phyloP scores from a whole-genome alignment of 2,113 vertebrate species.

The Paraplagusia blochii region DNA sequence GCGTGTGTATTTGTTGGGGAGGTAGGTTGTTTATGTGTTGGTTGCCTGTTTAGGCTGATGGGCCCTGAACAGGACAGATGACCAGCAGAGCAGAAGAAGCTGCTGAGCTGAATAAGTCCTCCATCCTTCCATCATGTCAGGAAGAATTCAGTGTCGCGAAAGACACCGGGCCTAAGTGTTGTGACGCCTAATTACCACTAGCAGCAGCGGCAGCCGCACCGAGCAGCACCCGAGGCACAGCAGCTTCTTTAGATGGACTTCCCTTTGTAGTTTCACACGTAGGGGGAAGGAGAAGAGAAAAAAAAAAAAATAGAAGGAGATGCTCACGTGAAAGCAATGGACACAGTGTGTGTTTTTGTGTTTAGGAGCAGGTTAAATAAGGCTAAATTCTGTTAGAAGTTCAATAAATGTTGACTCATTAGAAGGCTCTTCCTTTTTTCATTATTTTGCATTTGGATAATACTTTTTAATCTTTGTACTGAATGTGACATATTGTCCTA shows the following conservation, averaged over 20 bases:
- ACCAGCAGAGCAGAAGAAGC: slow-evolving; percentile 73
- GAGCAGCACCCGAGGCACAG: slow-evolving; percentile 52
- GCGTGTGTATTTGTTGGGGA: slow-evolving; percentile 13
- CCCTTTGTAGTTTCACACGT: slow-evolving; percentile 64
- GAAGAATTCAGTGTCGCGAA: slow-evolving; percentile 51
- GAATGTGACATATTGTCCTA: slow-evolving; percentile 39
- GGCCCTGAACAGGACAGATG: slow-evolving; percentile 70
- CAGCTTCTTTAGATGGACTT: slow-evolving; percentile 48
- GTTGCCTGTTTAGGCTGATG: slow-evolving; percentile 60
- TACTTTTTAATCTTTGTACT: neutral
- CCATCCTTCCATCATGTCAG: slow-evolving; percentile 69
- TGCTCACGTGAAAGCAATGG: slow-evolving; percentile 13
- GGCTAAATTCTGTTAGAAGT: slow-evolving; percentile 52
- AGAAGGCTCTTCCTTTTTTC: slow-evolving; percentile 33
- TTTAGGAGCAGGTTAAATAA: slow-evolving; percentile 31
- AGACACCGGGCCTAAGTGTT: slow-evolving; percentile 69
- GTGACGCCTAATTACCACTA: slow-evolving; percentile 76
- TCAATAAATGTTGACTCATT: slow-evolving; percentile 44
- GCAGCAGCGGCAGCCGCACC: slow-evolving; percentile 59
- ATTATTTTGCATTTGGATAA: slow-evolving; percentile 34
- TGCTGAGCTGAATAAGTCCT: slow-evolving; percentile 64
- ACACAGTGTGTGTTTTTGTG: slow-evolving; percentile 10
- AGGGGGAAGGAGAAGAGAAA: slow-evolving; percentile 11
- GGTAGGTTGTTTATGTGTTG: slow-evolving; percentile 9
- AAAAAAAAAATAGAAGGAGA: slow-evolving; percentile 4